Conservation (phyloP, 2,888 invertebrate species). For the Drosophila hamatofila region DNA sequence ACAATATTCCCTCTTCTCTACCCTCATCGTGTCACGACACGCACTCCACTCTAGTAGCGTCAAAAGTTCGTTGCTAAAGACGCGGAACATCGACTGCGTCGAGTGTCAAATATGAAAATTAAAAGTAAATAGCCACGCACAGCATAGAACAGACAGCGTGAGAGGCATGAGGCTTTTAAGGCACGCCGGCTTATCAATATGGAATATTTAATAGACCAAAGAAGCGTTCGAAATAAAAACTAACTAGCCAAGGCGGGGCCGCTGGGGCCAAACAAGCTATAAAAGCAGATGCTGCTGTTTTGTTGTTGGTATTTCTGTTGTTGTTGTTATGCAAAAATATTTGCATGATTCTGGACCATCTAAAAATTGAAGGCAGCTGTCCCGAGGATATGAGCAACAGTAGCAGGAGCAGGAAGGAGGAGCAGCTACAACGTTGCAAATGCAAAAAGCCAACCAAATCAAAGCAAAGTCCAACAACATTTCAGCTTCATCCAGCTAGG, state of each 20-base stretch:
- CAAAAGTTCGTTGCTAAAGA: background rate
- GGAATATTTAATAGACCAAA: slow-evolving; percentile 19
- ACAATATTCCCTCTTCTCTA: too few relatives aligned
- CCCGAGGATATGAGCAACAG: slow-evolving; percentile 21
- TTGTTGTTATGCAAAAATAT: slow-evolving; percentile 67
- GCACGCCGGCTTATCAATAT: slow-evolving; percentile 36
- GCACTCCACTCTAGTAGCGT: background rate
- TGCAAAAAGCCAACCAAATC: slow-evolving; percentile 9
- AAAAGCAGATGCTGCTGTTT: slow-evolving; percentile 1
- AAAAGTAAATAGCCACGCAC: slow-evolving; percentile 39
- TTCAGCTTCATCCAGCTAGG: background rate
- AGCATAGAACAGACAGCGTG: background rate
- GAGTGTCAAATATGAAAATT: slow-evolving; percentile 48
- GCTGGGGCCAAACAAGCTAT: slow-evolving; percentile 14
- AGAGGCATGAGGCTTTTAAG: background rate
- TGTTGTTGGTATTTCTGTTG: slow-evolving; percentile 2
- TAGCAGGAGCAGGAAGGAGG: slow-evolving; percentile 2
- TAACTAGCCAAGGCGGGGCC: slow-evolving; percentile 18
- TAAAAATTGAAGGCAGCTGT: slow-evolving; percentile 70
- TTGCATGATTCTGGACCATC: slow-evolving; percentile 68
- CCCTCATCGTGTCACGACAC: slow-evolving; percentile 3
- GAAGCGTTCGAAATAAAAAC: slow-evolving; percentile 21
- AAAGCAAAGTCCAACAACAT: slow-evolving; percentile 15
- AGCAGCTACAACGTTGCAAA: slow-evolving; percentile 22
- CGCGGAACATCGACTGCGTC: slow-evolving; percentile 3